phyloP scores from a whole-genome alignment of 2,888 invertebrate genomes.

The Ophioninae sp. region DNA sequence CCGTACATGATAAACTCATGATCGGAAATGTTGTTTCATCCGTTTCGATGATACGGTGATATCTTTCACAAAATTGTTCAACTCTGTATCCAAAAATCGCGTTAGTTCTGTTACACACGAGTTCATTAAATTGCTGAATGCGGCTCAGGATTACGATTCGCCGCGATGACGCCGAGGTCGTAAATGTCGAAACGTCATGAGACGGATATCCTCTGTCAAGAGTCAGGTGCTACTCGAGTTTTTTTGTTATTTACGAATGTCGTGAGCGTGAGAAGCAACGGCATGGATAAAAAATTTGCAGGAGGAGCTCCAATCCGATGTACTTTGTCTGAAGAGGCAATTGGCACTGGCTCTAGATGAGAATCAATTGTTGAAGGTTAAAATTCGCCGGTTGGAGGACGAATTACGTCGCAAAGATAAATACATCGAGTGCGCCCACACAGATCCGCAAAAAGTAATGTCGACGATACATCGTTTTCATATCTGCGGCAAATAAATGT shows the following conservation, averaged over 20 bases:
- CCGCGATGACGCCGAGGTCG: conserved; percentile 4
- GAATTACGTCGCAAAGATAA: conserved; percentile 72
- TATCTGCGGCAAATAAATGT: neutral
- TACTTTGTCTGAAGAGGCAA: conserved; percentile 71
- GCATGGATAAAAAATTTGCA: conserved; percentile 28
- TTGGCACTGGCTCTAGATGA: conserved; percentile 68
- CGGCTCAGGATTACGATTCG: neutral
- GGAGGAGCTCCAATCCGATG: conserved; percentile 71
- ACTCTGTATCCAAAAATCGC: neutral
- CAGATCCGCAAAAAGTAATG: conserved; percentile 49
- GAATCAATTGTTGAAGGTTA: conserved; percentile 74
- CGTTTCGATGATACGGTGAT: neutral
- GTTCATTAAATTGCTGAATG: neutral
- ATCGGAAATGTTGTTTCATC: conserved; percentile 16
- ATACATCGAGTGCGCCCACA: conserved; percentile 70
- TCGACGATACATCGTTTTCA: neutral
- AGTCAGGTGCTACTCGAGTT: conserved; percentile 45
- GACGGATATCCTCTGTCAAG: conserved; percentile 46
- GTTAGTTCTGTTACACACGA: neutral
- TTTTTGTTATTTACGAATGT: neutral
- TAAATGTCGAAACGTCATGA: conserved; percentile 42
- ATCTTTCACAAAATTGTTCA: neutral
- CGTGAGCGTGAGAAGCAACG: neutral
- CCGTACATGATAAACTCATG: neutral
- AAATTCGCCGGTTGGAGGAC: conserved; percentile 71